These are phyloP conservation scores for Tyrophagus putrescentiae DNA, from an alignment of 1,140 invertebrate genomes.

Conservation along the genomic window DNA sequence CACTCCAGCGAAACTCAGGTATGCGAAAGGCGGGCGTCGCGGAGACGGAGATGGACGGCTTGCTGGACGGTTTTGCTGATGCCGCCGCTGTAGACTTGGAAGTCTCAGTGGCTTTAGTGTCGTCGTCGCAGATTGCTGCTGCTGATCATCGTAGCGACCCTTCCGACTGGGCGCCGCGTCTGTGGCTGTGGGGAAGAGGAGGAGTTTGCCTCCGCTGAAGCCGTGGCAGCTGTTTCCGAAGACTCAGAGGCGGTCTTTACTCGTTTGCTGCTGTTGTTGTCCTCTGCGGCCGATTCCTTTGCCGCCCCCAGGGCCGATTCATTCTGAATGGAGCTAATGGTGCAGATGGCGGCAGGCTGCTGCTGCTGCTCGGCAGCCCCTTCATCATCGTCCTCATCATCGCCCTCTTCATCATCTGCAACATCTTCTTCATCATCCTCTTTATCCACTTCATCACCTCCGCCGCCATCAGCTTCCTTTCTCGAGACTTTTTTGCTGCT, in stretches of 20 bases:
- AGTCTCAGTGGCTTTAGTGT: not conserved
- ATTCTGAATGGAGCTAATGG: slow-evolving; percentile 32
- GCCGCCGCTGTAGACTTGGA: not conserved
- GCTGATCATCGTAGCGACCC: slow-evolving; percentile 39
- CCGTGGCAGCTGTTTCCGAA: too few relatives aligned
- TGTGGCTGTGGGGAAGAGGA: not conserved
- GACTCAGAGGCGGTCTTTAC: too few relatives aligned
- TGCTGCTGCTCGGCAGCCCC: not conserved
- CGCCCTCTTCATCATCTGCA: not conserved
- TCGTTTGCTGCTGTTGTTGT: not conserved
- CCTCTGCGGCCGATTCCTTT: not conserved
- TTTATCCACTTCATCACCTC: not conserved
- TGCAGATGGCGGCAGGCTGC: slow-evolving; percentile 32
- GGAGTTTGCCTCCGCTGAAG: too few relatives aligned
- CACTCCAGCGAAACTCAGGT: slow-evolving; percentile 98
- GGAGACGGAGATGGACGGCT: slow-evolving; percentile 58
- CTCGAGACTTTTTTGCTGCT: not conserved
- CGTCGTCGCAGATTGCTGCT: slow-evolving; percentile 22
- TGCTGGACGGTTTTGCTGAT: slow-evolving; percentile 58
- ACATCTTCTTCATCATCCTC: slow-evolving; percentile 3
- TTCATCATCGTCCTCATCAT: slow-evolving; percentile 16
- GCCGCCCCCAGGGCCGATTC: slow-evolving; percentile 21
- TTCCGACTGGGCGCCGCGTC: slow-evolving; percentile 7
- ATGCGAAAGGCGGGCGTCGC: slow-evolving; percentile 92
- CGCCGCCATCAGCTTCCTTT: not conserved